phyloP scores from a whole-genome alignment of 2,113 vertebrate species.

The Ciconia stormi region DNA sequence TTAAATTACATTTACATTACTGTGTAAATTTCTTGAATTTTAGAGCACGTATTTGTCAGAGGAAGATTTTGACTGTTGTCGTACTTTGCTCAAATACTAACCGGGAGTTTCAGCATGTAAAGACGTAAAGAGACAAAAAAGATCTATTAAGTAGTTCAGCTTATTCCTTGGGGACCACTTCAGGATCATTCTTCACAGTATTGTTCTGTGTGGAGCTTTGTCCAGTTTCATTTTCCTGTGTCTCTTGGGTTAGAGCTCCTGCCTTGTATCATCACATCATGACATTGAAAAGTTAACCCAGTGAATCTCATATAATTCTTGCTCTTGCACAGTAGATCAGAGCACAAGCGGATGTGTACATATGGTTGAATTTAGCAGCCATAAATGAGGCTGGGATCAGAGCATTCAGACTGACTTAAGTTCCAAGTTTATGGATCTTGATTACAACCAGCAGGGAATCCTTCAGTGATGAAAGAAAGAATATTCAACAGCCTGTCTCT shows the following conservation, averaged over 20 bases:
- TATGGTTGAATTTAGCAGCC: slow-evolving; percentile 60
- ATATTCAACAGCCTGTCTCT: slow-evolving; percentile 70
- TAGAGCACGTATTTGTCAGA: not conserved
- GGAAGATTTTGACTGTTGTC: not conserved
- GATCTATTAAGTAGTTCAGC: not conserved
- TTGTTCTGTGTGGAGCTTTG: not conserved
- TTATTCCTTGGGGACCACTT: not conserved
- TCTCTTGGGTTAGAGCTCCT: not conserved
- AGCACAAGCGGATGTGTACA: slow-evolving; percentile 41
- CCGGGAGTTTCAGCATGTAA: not conserved
- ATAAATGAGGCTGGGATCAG: slow-evolving; percentile 52
- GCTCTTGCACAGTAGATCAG: slow-evolving; percentile 40
- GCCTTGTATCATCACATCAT: not conserved
- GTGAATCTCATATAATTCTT: not conserved
- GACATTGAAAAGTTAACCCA: not conserved
- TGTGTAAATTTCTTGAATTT: not conserved
- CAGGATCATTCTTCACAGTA: not conserved
- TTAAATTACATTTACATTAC: not conserved
- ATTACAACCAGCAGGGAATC: slow-evolving; percentile 76
- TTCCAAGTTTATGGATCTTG: slow-evolving; percentile 72
- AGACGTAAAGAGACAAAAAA: not conserved
- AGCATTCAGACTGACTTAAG: slow-evolving; percentile 54
- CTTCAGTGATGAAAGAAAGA: slow-evolving; percentile 70
- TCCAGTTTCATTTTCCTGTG: not conserved
- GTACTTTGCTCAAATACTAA: not conserved